A percentile compares a stretch with the other conserved stretches of the same genome.
These are phyloP conservation scores for Delphinapterus leucas DNA, from an alignment of 2,113 vertebrate species.

Conservation along the genomic window DNA sequence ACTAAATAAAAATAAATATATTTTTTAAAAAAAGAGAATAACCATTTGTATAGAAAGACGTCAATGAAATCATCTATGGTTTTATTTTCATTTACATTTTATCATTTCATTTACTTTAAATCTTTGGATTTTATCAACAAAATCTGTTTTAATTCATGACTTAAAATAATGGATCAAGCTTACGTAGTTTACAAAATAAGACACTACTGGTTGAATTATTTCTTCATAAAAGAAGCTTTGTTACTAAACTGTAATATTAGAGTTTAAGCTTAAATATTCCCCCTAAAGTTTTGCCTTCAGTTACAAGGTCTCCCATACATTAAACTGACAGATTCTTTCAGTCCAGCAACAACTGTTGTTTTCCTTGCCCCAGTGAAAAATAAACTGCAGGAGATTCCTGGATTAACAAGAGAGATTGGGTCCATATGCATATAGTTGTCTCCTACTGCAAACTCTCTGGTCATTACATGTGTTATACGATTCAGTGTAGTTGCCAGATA, in stretches of 20 bases:
- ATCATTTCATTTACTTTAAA: background rate
- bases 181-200: background rate
- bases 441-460: background rate
- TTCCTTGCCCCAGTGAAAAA: background rate
- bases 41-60: background rate
- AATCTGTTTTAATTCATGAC: background rate
- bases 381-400: background rate
- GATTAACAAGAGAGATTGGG: fast-evolving
- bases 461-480: background rate
- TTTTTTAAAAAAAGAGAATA: too few relatives aligned
- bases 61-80: background rate
- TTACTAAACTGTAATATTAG: too few relatives aligned
- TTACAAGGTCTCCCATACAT: background rate
- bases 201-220: background rate
- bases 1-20: too few relatives aligned
- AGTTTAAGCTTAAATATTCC: background rate
- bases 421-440: too few relatives aligned
- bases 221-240: too few relatives aligned
- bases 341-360: background rate
- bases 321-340: background rate
- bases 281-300: background rate
- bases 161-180: background rate
- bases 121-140: background rate
- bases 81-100: background rate
- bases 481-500: background rate